These are phyloP conservation scores for Dicyrtomina minuta DNA, from an alignment of 2,888 invertebrate species.

Conservation along the genomic window DNA sequence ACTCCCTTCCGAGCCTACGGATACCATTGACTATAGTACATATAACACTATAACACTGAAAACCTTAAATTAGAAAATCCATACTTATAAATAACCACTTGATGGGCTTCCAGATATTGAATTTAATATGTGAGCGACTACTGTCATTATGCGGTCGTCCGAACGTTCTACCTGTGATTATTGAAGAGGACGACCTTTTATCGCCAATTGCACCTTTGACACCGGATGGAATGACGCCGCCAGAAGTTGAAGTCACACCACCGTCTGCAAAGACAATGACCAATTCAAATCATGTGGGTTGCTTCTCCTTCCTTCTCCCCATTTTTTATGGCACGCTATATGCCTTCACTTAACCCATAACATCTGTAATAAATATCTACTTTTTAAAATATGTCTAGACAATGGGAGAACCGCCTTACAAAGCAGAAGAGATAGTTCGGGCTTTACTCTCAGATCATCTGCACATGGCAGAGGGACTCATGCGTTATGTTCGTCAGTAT, in stretches of 20 bases:
- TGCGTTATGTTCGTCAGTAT: conserved; percentile 56
- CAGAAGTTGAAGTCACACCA: conserved; percentile 56
- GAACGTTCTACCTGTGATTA: conserved; percentile 63
- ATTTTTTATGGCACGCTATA: too few relatives aligned
- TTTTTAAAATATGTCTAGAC: conserved; percentile 5
- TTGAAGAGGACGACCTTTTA: conserved; percentile 53
- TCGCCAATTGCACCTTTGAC: conserved; percentile 48
- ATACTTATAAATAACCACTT: too few relatives aligned
- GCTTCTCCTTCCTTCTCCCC: too few relatives aligned
- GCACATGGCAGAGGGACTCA: conserved; percentile 61
- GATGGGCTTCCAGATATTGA: conserved; percentile 77
- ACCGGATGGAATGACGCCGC: conserved; percentile 42
- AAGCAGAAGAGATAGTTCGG: conserved; percentile 57
- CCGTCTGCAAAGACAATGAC: conserved; percentile 53
- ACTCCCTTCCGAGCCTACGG: too few relatives aligned
- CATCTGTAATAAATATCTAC: too few relatives aligned
- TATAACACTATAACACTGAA: too few relatives aligned
- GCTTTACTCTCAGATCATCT: conserved; percentile 65
- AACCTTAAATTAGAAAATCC: too few relatives aligned
- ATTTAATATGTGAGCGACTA: conserved; percentile 74
- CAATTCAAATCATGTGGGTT: not conserved
- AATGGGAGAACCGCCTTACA: conserved; percentile 40
- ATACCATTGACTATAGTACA: too few relatives aligned
- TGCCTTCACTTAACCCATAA: too few relatives aligned
- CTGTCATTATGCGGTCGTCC: conserved; percentile 70